Base-by-base conservation (phyloP, 2,888 invertebrate genomes). In the Dryocosmus kuriphilus region DNA sequence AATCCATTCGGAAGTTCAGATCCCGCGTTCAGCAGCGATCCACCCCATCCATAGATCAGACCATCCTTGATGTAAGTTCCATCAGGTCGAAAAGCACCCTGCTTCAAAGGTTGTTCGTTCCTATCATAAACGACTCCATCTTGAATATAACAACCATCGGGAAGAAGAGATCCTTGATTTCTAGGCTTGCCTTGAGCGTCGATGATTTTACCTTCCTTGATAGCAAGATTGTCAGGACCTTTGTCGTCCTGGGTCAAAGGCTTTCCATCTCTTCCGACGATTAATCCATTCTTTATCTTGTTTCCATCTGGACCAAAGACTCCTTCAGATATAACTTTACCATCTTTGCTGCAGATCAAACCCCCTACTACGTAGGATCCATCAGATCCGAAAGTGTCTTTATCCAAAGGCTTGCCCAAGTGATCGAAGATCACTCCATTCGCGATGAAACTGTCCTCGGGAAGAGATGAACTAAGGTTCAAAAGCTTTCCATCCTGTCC, bases 1-100 rank as follows among this genome's bases (percentile, higher is more conserved):
- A 84, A 87, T 14, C 86, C 89, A 4, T 61, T 76, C 0, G 91
- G 90, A 60, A 91, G 79, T 78, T 88, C 85, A 1, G 88, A 85
- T 7, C 91, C 91, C 22, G 86, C 82, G 62, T 90, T 91, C 11
- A 90, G 75, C 1, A 91, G 81, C 38, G 89, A 88, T 6, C 90
- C 91, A n/a, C 90, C 90, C 90, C 89, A 90, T 19, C 87, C 88
- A 62, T 90, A 87, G 16, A 90, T 80, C 30, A 91, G 82, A 9
- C 91, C 91, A 71, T 91, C 90, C 61, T 88, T 88, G 24, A 91
- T 84, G 78, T 91, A 91, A 22, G 86, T 87, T 16, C 90, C 91
- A 67, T 90, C 90, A 3, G 87, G 84, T 76, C 87, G 87, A 77
- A 91, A 91, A 8, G 88, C 89, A 30, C 91, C 90, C 77, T 90